Base-by-base conservation (phyloP, 2,113 vertebrate genomes). In the Vidua chalybeata region DNA sequence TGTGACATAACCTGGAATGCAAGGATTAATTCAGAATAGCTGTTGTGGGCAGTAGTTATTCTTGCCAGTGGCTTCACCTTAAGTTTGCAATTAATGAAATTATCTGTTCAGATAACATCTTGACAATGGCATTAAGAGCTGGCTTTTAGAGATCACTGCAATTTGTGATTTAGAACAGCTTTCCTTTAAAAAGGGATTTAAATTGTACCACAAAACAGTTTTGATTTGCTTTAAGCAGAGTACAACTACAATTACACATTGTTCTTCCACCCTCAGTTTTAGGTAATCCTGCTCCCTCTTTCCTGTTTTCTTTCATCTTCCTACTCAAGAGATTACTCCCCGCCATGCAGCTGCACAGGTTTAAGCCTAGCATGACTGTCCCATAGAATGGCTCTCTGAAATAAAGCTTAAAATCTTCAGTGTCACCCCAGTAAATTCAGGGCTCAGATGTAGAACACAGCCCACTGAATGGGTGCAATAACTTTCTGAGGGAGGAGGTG, bases 281-380 rank as follows among this genome's bases (percentile, higher is more conserved):
- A 86, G 68, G 83, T 88, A 72, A 51, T 86, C 51, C 23, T 26
- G 6, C 27, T 88, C 79, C 49, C n/a, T 85, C 62, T 83, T 93
- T 43, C 71, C 41, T 8, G 2, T 87, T 71, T 72, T 15, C 63
- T 97, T 95, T 97, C 27, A 92, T 96, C 94, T 93, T 95, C 96
- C 95, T 90, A 78, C 88, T 74, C 4, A 2, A 55, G 68, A 51
- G 41, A 87, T 90, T 37, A 39, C 56, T 87, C 17, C n/a, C 16
- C 11, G 6, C 6, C 35, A 24, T 78, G 73, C 84, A 89, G 48
- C 72, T 76, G 84, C 54, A 39, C 7, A 52, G 48, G 64, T 69
- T 90, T 51, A 66, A 77, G 59, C 24, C 28, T 72, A 72, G 52
- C 71, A 9, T 79, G 71, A 85, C 71, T 51, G 46, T 88, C 79